Evolutionary conservation across 2,797 vertebrate species (phyloP).

Genomic region (Iguana delicatissima): DNA sequence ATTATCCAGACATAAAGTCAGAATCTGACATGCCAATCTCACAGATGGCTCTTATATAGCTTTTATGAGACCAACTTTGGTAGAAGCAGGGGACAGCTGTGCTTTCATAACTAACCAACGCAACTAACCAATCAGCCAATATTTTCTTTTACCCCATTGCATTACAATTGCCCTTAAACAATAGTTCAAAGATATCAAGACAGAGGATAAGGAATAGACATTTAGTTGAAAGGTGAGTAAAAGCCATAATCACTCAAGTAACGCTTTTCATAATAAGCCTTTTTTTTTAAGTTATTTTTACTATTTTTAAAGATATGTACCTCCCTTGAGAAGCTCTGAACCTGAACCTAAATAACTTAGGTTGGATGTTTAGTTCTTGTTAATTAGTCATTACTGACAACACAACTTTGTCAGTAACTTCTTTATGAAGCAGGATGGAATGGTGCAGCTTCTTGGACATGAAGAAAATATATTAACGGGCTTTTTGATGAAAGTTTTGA

Average conservation of each 20-base stretch:
- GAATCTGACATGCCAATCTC: not conserved
- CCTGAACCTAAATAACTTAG: not conserved
- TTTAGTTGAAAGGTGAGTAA: not conserved
- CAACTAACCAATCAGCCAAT: not conserved
- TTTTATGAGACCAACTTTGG: not conserved
- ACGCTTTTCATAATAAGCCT: not conserved
- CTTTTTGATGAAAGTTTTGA: conserved; percentile 19
- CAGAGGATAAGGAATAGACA: not conserved
- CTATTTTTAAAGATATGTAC: not conserved
- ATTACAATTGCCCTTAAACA: not conserved
- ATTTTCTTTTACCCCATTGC: not conserved
- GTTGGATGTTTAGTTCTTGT: not conserved
- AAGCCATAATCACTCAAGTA: not conserved
- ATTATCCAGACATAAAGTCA: not conserved
- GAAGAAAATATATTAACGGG: conserved; percentile 31
- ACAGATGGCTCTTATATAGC: not conserved
- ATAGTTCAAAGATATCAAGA: not conserved
- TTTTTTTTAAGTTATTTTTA: not conserved
- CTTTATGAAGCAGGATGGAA: not conserved
- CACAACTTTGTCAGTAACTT: not conserved
- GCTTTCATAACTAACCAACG: not conserved
- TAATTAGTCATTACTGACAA: not conserved
- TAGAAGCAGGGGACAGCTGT: not conserved
- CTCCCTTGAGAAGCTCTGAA: not conserved
- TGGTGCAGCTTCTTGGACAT: conserved; percentile 12